phyloP scores from a whole-genome alignment of 1,140 invertebrate genomes.

The Heterodera schachtii region DNA sequence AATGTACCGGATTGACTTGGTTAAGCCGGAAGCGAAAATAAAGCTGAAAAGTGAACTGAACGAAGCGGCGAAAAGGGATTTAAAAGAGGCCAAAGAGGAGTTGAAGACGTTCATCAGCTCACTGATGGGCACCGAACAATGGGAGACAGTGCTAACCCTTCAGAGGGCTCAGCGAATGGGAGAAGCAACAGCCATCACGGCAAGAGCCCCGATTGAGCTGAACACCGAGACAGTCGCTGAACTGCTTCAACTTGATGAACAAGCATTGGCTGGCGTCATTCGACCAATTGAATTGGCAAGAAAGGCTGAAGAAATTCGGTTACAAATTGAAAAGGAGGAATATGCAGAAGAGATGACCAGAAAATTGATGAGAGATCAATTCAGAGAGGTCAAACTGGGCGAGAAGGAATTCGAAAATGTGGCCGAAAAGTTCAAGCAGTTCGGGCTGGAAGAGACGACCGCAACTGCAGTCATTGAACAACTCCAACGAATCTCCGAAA shows the following conservation, averaged over 20 bases:
- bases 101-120: not conserved
- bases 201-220: not conserved
- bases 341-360: not conserved
- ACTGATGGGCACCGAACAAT: slow-evolving; percentile 17
- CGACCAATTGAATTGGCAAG: not conserved
- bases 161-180: not conserved
- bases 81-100: slow-evolving; percentile 23
- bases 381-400: not conserved
- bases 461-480: not conserved
- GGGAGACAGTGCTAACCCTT: not conserved
- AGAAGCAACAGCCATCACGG: not conserved
- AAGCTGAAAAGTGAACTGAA: not conserved
- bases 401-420: not conserved
- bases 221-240: not conserved
- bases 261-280: not conserved
- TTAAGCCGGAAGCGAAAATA: not conserved
- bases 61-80: slow-evolving; percentile 6
- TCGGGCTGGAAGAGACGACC: not conserved
- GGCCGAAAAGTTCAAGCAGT: slow-evolving; percentile 2
- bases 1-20: slow-evolving; percentile 7
- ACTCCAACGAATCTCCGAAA: not conserved
- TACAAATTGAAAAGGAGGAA: not conserved
- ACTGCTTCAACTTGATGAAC: not conserved
- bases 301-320: not conserved
- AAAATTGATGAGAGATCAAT: not conserved